Conservation (phyloP, 2,113 vertebrate genomes). For the Campylomormyrus numenius region DNA sequence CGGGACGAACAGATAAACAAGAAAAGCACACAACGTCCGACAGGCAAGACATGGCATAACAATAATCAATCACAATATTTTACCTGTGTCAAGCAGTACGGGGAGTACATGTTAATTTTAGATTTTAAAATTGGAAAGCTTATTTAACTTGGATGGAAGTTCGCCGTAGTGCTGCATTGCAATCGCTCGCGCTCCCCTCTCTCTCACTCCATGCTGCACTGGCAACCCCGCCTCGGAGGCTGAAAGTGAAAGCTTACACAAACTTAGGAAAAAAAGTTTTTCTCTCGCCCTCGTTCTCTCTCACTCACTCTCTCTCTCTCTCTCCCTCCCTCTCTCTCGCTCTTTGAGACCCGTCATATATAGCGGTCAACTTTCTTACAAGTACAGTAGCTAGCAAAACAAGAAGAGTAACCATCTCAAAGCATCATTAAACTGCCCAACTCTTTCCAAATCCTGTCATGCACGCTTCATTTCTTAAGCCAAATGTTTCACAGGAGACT, state of each 20-base stretch:
- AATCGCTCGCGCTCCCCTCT: conserved; percentile 59
- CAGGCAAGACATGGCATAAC: conserved; percentile 24
- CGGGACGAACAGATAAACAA: conserved; percentile 1
- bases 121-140: conserved; percentile 48
- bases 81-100: conserved; percentile 77
- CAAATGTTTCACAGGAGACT: background rate
- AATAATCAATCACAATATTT: conserved; percentile 42
- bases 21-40: conserved; percentile 25
- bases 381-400: background rate
- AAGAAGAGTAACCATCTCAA: background rate
- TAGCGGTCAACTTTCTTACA: conserved; percentile 1
- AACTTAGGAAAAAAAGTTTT: conserved; percentile 59
- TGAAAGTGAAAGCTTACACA: conserved; percentile 68
- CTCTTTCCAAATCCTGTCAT: background rate
- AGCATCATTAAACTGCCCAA: background rate
- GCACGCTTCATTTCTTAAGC: background rate
- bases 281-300: conserved; percentile 35
- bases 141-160: conserved; percentile 62
- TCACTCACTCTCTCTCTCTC: conserved; percentile 18
- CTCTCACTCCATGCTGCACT: conserved; percentile 64
- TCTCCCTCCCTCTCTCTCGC: conserved; percentile 13
- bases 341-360: background rate
- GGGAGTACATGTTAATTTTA: conserved; percentile 66
- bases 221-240: conserved; percentile 67
- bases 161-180: conserved; percentile 64